phyloP scores from a whole-genome alignment of 1,140 invertebrate species.

The Oscheius sp. region DNA sequence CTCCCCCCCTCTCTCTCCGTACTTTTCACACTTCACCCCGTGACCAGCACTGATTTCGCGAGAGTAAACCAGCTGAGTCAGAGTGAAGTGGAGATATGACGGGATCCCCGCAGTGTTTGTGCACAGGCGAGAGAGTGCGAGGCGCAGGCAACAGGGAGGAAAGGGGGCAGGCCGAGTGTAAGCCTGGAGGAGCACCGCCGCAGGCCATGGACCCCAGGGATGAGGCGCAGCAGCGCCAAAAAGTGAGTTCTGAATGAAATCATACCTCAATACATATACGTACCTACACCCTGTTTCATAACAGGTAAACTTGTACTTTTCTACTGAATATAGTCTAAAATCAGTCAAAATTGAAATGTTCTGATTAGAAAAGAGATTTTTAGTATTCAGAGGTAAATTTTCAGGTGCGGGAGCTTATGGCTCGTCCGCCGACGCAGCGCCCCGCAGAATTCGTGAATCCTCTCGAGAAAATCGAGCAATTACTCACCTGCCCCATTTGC shows the following conservation, averaged over 20 bases:
- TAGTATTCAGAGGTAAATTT: neutral
- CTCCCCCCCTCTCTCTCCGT: too few relatives aligned
- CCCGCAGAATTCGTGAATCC: constrained; percentile 53
- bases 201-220: neutral
- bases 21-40: too few relatives aligned
- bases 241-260: constrained; percentile 5
- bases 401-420: constrained; percentile 34
- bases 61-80: constrained; percentile 8
- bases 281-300: too few relatives aligned
- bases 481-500: constrained; percentile 95
- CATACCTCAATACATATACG: too few relatives aligned
- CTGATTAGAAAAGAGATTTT: too few relatives aligned
- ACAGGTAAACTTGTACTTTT: too few relatives aligned
- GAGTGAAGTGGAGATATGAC: constrained; percentile 9
- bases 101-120: neutral
- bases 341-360: too few relatives aligned
- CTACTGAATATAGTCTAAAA: too few relatives aligned
- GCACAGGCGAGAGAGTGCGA: neutral
- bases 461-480: constrained; percentile 79
- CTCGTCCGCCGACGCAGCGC: constrained; percentile 31
- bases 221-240: neutral
- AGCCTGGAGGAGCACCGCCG: neutral
- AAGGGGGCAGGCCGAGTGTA: neutral
- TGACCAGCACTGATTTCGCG: too few relatives aligned
- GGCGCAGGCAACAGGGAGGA: neutral